Base-by-base conservation (phyloP, 2,797 vertebrate genomes). In the Manis crassicaudata region DNA sequence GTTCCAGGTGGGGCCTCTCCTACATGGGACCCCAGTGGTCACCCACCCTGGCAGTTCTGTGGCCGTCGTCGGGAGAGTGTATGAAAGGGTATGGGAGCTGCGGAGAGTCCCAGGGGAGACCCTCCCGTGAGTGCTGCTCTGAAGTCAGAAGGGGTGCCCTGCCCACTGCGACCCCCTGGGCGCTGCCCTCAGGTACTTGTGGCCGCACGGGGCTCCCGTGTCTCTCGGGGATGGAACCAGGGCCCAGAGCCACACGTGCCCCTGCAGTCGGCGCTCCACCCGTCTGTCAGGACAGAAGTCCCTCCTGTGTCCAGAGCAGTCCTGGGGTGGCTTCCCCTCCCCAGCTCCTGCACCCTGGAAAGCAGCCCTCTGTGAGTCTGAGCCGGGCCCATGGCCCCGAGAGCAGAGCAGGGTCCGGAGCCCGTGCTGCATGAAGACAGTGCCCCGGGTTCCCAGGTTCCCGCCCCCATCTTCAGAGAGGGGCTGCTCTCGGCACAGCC, bases 361-460 rank as follows among this genome's bases (percentile, higher is more conserved):
- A 23, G 43, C 0, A 1, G 32, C 80, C 27, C n/a, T 65, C 10
- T 9, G 52, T 1, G 58, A 35, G 37, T 29, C 4, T 13, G 6
- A 21, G 52, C 40, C 11, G 5, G 35, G 21, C 50, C 0, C 2
- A 0, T 1, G 0, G 29, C 43, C 46, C 70, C 35, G 60, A n/a
- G 89, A 37, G 70, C 25, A 17, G 60, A 35, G 37, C 8, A 46
- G 46, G 43, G 46, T 46, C 46, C 46, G 11, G 46, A 46, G 7
- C 46, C 46, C 11, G 46, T 11, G 46, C 46, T 46, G 46, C 46
- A 46, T 46, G 46, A 46, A 46, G 46, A 46, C 10, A 0, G 3
- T 21, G 13, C 6, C 0, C 7, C 1, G 40, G 68, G 68, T 50
- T 58, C 35, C 58, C 6, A 10, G 50, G 65, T 16, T 7, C 46